A percentile compares a stretch with the other conserved stretches of the same genome.
phyloP scores from a whole-genome alignment of 2,797 vertebrate genomes.

The Galaxias olidus region DNA sequence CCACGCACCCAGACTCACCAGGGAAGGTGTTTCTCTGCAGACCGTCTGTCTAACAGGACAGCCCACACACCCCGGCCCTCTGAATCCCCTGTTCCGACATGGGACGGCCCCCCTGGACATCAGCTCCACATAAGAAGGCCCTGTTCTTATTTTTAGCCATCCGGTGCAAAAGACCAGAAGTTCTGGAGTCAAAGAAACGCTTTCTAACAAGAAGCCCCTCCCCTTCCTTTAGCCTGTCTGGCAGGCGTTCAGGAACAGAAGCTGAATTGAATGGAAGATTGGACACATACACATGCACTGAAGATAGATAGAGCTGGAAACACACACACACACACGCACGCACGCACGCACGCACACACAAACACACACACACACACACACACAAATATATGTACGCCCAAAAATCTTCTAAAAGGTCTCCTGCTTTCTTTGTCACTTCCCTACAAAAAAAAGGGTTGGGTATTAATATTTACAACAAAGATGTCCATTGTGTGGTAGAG shows the following conservation, averaged over 20 bases:
- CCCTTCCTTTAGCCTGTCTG: conserved; percentile 39
- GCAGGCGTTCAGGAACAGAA: conserved; percentile 67
- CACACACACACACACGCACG: conserved; percentile 28
- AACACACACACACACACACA: conserved; percentile 9
- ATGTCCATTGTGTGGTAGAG: conserved; percentile 55
- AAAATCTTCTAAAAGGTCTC: conserved; percentile 38
- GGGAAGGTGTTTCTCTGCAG: not conserved
- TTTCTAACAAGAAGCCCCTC: conserved; percentile 61
- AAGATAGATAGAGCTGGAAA: too few relatives aligned
- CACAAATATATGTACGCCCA: conserved; percentile 20
- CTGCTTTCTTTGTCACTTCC: conserved; percentile 25
- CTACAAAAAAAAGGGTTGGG: conserved; percentile 60
- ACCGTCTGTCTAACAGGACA: conserved; percentile 25
- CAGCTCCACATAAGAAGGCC: conserved; percentile 65
- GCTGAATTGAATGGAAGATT: conserved; percentile 66
- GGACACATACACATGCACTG: conserved; percentile 34
- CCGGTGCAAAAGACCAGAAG: conserved; percentile 48
- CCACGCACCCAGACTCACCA: not conserved
- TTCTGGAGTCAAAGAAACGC: conserved; percentile 70
- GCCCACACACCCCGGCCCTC: not conserved
- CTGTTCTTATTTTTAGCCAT: conserved; percentile 70
- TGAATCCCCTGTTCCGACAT: conserved; percentile 6
- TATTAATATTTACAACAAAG: conserved; percentile 53
- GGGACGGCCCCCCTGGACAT: conserved; percentile 31
- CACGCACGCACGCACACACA: conserved; percentile 38